A percentile compares a stretch with the other conserved stretches of the same genome.
Evolutionary conservation across 2,113 vertebrate species (phyloP).

Genomic region (Daphoenositta chrysoptera): DNA sequence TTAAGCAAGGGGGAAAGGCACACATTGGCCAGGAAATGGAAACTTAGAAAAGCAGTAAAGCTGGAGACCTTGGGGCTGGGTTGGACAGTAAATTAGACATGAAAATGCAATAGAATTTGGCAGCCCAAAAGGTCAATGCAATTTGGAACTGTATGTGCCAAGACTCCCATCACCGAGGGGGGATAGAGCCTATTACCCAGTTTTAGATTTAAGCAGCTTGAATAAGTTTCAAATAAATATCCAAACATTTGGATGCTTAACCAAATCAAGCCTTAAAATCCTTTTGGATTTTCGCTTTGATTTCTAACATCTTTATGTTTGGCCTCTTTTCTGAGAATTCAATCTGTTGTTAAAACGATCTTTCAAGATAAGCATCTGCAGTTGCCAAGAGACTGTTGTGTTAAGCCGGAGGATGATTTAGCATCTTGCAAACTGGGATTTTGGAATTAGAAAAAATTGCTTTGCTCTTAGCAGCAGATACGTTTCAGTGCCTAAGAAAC

Average conservation of each 20-base stretch:
- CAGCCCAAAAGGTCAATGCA: constrained; percentile 60
- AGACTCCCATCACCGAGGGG: not conserved
- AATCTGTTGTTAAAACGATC: constrained; percentile 22
- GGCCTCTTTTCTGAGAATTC: constrained; percentile 41
- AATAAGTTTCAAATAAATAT: constrained; percentile 56
- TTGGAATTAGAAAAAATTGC: constrained; percentile 6
- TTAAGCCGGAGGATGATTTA: constrained; percentile 6
- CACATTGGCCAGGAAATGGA: not conserved
- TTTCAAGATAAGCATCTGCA: constrained; percentile 36
- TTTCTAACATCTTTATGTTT: constrained; percentile 53
- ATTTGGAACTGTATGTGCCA: constrained; percentile 48
- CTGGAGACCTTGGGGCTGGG: constrained; percentile 29
- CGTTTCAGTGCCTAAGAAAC: not conserved
- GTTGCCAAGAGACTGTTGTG: constrained; percentile 39
- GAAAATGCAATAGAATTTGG: constrained; percentile 59
- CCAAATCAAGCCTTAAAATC: constrained; percentile 43
- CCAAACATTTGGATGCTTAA: constrained; percentile 53
- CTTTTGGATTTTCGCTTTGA: constrained; percentile 4
- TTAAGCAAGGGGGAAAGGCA: not conserved
- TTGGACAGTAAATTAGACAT: constrained; percentile 56
- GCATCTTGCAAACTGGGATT: not conserved
- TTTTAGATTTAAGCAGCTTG: constrained; percentile 37
- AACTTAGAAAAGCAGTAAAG: not conserved
- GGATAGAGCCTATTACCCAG: constrained; percentile 9
- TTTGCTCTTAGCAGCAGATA: not conserved